phyloP scores from a whole-genome alignment of 2,797 vertebrate species.

The Takifugu ocellatus region DNA sequence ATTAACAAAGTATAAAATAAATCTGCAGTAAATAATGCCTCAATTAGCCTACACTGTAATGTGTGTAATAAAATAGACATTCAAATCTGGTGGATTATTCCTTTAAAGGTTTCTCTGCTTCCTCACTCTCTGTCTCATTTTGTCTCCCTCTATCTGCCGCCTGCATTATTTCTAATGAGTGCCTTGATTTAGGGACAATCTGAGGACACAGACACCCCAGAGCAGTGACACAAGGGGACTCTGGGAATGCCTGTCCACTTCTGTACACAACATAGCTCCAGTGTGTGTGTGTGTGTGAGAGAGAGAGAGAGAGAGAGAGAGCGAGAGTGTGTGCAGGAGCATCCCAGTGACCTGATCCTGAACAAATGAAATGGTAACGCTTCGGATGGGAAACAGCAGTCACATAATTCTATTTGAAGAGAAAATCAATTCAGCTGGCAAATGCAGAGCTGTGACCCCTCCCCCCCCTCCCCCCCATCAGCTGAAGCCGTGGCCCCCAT shows the following conservation, averaged over 20 bases:
- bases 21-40: not conserved
- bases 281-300: not conserved
- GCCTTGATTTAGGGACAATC: constrained; percentile 29
- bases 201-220: constrained; percentile 16
- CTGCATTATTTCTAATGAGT: constrained; percentile 26
- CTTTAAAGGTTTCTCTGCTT: not conserved
- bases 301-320: not conserved
- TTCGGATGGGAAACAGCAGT: constrained; percentile 46
- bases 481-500: no score
- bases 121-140: not conserved
- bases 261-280: no score
- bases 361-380: constrained; percentile 61
- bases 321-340: constrained; percentile 4
- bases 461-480: not conserved
- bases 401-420: constrained; percentile 57
- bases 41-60: not conserved
- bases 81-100: not conserved
- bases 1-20: not conserved
- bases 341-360: constrained; percentile 50
- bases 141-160: constrained; percentile 9
- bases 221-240: not conserved
- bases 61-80: not conserved
- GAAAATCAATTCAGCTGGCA: constrained; percentile 63
- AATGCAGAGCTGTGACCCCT: constrained; percentile 35
- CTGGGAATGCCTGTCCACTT: not conserved